Base-by-base conservation (phyloP, 2,113 vertebrate species). In the Myodes glareolus region DNA sequence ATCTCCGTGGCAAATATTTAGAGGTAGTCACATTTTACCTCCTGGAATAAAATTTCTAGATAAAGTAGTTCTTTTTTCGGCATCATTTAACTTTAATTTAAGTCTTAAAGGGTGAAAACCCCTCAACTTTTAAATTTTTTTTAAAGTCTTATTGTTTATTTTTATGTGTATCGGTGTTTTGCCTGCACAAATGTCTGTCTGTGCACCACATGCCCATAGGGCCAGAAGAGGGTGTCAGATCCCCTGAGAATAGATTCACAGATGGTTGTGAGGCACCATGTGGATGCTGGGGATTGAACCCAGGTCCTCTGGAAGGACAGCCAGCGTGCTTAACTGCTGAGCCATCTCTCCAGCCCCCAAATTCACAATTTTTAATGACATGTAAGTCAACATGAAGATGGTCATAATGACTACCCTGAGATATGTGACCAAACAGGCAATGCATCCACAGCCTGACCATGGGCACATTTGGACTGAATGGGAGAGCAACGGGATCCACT, bases 1-100 rank as follows among this genome's bases (percentile, higher is more conserved):
- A 70, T 88, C 58, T 90, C 50, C 31, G 39, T 31, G 82, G 70
- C 25, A 88, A 55, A 65, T 73, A 84, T 67, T 88, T 94, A 33
- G 31, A 92, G 91, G 76, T 1, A 4, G 12, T 21, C 29, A 80
- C n/a, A 16, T 61, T 63, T 39, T 4, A 3, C 12, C 6, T 45
- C 36, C 39, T 39, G 33, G 94, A 92, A 81, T 65, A 58, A 80
- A 90, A 75, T 67, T 85, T 67, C 58, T 58, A 50, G 52, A 55
- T 78, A 73, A 63, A 17, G 33, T 27, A 89, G 33, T 63, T 47
- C 39, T 2, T 1, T 11, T 23, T 6, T 3, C 19, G 12, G 42
- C 47, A 90, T 67, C 75, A 76, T 7, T 73, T 55, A 80, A 16
- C 68, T 52, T 16, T 77, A 50, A 58, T 0, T 72, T 2, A 33